Evolutionary conservation across 2,113 vertebrate genomes (phyloP).

Genomic region (Melospiza georgiana): DNA sequence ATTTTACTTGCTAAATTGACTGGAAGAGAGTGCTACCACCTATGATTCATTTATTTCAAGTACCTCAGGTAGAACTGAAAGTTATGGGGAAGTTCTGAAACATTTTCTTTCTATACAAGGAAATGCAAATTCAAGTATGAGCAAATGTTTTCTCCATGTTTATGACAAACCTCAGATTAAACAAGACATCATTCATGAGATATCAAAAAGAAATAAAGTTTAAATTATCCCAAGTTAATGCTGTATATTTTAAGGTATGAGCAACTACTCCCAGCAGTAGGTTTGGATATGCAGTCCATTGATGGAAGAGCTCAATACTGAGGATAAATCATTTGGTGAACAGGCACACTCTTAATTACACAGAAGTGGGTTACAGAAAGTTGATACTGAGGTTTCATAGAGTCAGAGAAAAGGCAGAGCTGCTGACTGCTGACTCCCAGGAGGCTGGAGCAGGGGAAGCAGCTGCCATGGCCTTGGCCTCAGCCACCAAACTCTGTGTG

Average conservation of each 20-base stretch:
- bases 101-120: not conserved
- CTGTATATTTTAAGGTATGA: not conserved
- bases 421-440: not conserved
- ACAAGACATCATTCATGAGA: not conserved
- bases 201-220: not conserved
- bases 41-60: conserved; percentile 7
- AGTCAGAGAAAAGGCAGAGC: not conserved
- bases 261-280: not conserved
- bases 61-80: not conserved
- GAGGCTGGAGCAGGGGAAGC: not conserved
- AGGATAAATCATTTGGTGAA: not conserved
- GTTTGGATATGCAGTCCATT: not conserved
- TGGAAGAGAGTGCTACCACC: not conserved
- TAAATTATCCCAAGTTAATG: not conserved
- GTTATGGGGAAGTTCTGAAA: not conserved
- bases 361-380: not conserved
- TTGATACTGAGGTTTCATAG: not conserved
- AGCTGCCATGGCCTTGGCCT: not conserved
- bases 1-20: conserved; percentile 25
- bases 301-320: not conserved
- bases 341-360: not conserved
- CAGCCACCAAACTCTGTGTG: not conserved
- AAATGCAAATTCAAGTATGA: not conserved
- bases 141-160: not conserved
- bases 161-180: not conserved